Conservation (phyloP, 2,797 vertebrate genomes). For the Eulemur mongoz region DNA sequence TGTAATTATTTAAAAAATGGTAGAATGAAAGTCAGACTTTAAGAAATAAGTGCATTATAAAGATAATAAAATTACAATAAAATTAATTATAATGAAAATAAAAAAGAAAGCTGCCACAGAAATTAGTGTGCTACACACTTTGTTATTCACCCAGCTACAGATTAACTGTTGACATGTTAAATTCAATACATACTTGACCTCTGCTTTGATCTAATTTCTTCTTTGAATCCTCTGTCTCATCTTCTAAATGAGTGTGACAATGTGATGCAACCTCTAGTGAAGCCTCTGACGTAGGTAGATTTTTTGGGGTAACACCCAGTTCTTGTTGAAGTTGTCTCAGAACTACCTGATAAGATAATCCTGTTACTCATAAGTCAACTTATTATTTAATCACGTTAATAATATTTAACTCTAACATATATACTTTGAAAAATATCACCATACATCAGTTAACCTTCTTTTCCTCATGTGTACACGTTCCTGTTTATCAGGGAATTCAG, state of each 20-base stretch:
- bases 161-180: not conserved
- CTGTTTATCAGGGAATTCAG: not conserved
- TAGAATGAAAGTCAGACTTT: not conserved
- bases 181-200: slow-evolving; percentile 89
- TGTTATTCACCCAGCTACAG: not conserved
- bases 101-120: not conserved
- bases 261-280: slow-evolving; percentile 91
- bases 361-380: not conserved
- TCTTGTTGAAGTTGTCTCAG: slow-evolving; percentile 94
- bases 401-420: not conserved
- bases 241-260: slow-evolving; percentile 92
- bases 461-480: not conserved
- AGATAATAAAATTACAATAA: not conserved
- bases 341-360: slow-evolving; percentile 80
- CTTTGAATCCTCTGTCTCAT: slow-evolving; percentile 89
- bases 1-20: not conserved
- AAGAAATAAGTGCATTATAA: not conserved
- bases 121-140: not conserved
- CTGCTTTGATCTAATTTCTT: slow-evolving; percentile 90
- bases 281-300: slow-evolving; percentile 94
- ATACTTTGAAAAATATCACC: not conserved
- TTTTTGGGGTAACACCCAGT: slow-evolving; percentile 93
- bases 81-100: not conserved
- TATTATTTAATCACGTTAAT: not conserved
- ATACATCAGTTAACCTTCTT: not conserved